Conservation (phyloP, 2,113 vertebrate species). For the Myiozetetes cayanensis region DNA sequence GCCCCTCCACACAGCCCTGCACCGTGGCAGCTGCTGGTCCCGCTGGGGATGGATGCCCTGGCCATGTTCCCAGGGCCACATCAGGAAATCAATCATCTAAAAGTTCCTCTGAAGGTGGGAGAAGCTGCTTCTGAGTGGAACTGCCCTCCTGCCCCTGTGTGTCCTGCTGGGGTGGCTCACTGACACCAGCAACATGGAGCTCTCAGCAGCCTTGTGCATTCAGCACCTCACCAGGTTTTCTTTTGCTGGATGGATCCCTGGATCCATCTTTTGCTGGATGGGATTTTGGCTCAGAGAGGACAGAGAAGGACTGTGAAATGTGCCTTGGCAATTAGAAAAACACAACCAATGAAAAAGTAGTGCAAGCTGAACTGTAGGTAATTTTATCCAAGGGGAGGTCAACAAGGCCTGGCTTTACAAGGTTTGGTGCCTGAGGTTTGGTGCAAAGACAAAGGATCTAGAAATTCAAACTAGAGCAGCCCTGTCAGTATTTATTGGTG, state of each 20-base stretch:
- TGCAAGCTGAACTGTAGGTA: not conserved
- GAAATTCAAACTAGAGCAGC: not conserved
- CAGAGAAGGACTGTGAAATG: not conserved
- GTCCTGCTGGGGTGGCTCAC: not conserved
- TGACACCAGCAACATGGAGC: not conserved
- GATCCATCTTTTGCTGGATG: not conserved
- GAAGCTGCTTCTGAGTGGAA: not conserved
- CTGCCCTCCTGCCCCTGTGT: not conserved
- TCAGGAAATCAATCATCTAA: not conserved
- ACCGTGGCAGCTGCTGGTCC: rapidly evolving
- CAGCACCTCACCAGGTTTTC: not conserved
- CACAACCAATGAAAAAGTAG: not conserved
- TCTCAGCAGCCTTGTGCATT: not conserved
- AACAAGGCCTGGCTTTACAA: not conserved
- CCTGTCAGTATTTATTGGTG: not conserved
- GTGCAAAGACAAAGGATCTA: not conserved
- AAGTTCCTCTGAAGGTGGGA: not conserved
- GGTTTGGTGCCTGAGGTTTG: not conserved
- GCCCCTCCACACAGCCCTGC: not conserved
- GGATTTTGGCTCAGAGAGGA: not conserved
- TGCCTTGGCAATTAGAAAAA: not conserved
- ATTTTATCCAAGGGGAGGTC: not conserved
- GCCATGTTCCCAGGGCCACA: not conserved
- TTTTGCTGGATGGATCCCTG: not conserved
- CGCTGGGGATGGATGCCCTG: not conserved